These are phyloP conservation scores for Chitala chitala DNA, from an alignment of 2,113 vertebrate species.

Conservation along the genomic window DNA sequence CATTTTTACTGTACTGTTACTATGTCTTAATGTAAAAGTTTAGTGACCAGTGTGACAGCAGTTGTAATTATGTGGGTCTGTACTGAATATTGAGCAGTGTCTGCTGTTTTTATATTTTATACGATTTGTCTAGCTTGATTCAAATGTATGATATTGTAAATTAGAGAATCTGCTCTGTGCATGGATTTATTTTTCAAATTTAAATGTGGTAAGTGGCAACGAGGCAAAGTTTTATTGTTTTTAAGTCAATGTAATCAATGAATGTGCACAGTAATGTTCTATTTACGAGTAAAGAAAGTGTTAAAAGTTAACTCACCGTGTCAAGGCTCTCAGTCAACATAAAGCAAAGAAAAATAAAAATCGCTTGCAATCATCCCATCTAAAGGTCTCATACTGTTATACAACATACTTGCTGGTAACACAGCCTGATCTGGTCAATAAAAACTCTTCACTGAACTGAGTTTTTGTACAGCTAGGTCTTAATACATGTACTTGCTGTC, in stretches of 20 bases:
- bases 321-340: too few species aligned
- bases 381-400: too few species aligned
- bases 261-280: slow-evolving; percentile 30
- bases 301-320: neutral
- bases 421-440: too few species aligned
- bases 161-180: slow-evolving; percentile 60
- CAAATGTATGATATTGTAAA: slow-evolving; percentile 61
- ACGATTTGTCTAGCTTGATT: slow-evolving; percentile 29
- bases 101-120: slow-evolving; percentile 51
- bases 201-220: slow-evolving; percentile 24
- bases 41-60: slow-evolving; percentile 52
- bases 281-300: slow-evolving; percentile 23
- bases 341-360: too few species aligned
- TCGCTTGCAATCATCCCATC: too few species aligned
- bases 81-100: slow-evolving; percentile 41
- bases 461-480: too few species aligned
- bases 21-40: slow-evolving; percentile 42
- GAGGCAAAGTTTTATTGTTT: slow-evolving; percentile 33
- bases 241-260: slow-evolving; percentile 27
- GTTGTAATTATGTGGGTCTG: slow-evolving; percentile 39
- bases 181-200: slow-evolving; percentile 71
- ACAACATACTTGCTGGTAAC: too few species aligned
- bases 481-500: too few species aligned
- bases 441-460: too few species aligned
- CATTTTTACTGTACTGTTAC: slow-evolving; percentile 37